phyloP scores from a whole-genome alignment of 2,797 vertebrate genomes.

The Lithobates pipiens region DNA sequence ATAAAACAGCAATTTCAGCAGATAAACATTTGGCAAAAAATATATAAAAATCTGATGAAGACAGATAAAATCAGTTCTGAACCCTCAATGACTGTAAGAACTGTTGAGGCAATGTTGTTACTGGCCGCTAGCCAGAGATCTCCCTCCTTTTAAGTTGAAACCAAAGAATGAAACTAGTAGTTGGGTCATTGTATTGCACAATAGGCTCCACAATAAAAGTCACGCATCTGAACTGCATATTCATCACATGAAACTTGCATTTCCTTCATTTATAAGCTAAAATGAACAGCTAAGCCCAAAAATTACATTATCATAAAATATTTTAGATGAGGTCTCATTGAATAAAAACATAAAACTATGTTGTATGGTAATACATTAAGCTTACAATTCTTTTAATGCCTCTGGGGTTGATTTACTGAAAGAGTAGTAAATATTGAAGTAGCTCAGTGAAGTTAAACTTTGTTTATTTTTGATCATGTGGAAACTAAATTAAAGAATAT shows the following conservation, averaged over 20 bases:
- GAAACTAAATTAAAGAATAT: too few relatives aligned
- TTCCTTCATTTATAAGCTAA: background rate
- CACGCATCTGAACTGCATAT: conserved; percentile 21
- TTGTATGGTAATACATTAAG: background rate
- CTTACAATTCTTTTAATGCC: background rate
- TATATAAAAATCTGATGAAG: conserved; percentile 64
- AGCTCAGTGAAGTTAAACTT: too few relatives aligned
- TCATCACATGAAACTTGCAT: background rate
- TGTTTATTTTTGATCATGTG: too few relatives aligned
- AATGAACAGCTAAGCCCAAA: background rate
- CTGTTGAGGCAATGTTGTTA: conserved; percentile 68
- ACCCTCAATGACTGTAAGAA: conserved; percentile 67
- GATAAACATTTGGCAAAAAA: conserved; percentile 55
- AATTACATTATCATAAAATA: background rate
- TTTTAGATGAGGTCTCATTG: background rate
- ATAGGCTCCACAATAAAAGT: conserved; percentile 25
- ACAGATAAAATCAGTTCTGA: conserved; percentile 64
- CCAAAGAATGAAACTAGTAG: conserved; percentile 28
- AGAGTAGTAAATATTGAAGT: too few relatives aligned
- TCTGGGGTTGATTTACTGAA: too few relatives aligned
- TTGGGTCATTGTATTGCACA: conserved; percentile 37
- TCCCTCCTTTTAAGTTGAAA: conserved; percentile 24
- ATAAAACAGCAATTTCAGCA: conserved; percentile 59
- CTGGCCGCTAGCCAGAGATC: conserved; percentile 70
- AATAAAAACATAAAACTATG: background rate